Conservation (phyloP, 2,888 invertebrate species). For the Meghimatium bilineatum region DNA sequence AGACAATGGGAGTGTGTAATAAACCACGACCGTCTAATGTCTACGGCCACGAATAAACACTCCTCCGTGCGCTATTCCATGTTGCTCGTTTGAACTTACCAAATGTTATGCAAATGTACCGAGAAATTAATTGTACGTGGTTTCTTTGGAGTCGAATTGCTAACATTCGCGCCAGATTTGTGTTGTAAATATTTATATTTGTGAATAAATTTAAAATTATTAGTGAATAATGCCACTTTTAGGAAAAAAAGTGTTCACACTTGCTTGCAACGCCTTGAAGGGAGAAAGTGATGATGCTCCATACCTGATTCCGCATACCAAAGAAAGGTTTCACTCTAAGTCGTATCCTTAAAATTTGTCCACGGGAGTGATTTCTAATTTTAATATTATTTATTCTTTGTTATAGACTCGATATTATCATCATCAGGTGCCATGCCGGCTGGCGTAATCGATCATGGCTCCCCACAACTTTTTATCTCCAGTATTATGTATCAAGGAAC, state of each 20-base stretch:
- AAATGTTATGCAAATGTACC: background rate
- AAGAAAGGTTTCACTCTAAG: slow-evolving; percentile 75
- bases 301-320: slow-evolving; percentile 72
- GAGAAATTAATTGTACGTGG: slow-evolving; percentile 3
- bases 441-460: too few relatives aligned
- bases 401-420: too few relatives aligned
- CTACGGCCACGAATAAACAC: too few relatives aligned
- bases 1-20: too few relatives aligned
- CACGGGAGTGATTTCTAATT: too few relatives aligned
- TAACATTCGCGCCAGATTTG: slow-evolving; percentile 74
- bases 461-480: too few relatives aligned
- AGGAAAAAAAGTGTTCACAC: slow-evolving; percentile 69
- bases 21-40: too few relatives aligned
- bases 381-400: too few relatives aligned
- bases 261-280: slow-evolving; percentile 63
- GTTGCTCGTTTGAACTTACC: slow-evolving; percentile 31
- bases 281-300: slow-evolving; percentile 64
- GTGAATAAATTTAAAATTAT: slow-evolving; percentile 58
- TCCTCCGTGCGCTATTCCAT: too few relatives aligned
- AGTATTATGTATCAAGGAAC: too few relatives aligned
- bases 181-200: slow-evolving; percentile 63
- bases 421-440: too few relatives aligned
- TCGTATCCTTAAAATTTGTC: slow-evolving; percentile 77
- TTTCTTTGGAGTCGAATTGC: slow-evolving; percentile 13
- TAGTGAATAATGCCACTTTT: slow-evolving; percentile 71